A percentile compares a stretch with the other conserved stretches of the same genome.
Conservation (phyloP, 2,888 invertebrate genomes). For the Orgyia antiqua region DNA sequence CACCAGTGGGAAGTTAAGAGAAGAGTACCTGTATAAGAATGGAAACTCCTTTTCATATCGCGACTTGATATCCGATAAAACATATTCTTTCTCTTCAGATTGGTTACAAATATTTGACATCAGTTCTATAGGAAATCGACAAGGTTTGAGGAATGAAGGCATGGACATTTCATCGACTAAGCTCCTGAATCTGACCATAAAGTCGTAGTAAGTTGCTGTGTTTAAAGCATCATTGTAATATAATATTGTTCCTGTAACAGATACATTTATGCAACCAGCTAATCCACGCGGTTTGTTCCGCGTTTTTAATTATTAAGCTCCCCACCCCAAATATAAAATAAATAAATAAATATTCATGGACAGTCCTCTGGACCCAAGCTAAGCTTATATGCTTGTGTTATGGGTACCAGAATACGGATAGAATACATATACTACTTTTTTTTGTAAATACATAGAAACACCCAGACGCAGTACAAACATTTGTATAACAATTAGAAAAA, state of each 20-base stretch:
- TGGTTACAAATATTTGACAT: conserved; percentile 27
- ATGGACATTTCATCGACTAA: conserved; percentile 38
- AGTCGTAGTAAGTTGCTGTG: conserved; percentile 26
- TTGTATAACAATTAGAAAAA: no score
- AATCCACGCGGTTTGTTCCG: no score
- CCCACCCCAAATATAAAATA: no score
- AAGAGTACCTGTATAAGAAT: background rate
- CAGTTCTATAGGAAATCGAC: conserved; percentile 41
- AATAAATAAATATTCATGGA: no score
- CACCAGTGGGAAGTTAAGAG: no score
- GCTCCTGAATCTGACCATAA: conserved; percentile 27
- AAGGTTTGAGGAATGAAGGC: conserved; percentile 32
- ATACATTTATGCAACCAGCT: background rate
- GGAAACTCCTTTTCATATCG: background rate
- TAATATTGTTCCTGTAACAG: conserved; percentile 32
- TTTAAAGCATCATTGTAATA: conserved; percentile 32
- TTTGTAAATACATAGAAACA: no score
- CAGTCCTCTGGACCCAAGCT: no score
- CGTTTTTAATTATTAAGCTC: no score
- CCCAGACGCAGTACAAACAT: no score
- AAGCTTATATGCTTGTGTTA: no score
- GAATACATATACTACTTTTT: no score
- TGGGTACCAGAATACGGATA: no score
- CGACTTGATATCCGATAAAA: background rate
- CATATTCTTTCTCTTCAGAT: background rate